Conservation (phyloP, 1,140 invertebrate genomes). For the Procambarus clarkii region DNA sequence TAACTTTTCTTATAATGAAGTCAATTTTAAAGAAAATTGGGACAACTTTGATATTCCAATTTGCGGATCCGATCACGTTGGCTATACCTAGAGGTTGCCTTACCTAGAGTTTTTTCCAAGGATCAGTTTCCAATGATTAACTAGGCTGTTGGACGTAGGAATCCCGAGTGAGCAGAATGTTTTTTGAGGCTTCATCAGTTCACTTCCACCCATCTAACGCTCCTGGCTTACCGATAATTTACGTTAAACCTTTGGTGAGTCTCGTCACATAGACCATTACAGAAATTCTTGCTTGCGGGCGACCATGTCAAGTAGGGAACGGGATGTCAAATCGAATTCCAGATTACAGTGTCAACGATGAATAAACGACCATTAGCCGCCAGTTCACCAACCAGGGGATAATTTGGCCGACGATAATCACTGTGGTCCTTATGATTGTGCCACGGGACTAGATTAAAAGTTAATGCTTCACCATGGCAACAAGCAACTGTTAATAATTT, state of each 20-base stretch:
- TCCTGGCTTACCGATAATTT: neutral
- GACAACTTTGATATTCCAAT: neutral
- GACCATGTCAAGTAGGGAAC: neutral
- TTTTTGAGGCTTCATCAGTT: neutral
- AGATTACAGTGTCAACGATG: conserved; percentile 14
- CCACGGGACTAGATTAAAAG: neutral
- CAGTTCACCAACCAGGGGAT: neutral
- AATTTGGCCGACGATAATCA: neutral
- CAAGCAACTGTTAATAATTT: neutral
- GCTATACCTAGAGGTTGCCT: neutral
- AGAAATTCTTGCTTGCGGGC: neutral
- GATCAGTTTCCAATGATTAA: too few species aligned
- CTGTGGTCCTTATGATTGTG: neutral
- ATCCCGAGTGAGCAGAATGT: too few species aligned
- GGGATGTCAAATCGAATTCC: conserved; percentile 10
- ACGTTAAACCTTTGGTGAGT: conserved; percentile 1
- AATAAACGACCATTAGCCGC: neutral
- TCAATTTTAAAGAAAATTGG: neutral
- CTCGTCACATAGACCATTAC: neutral
- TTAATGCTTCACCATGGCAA: neutral
- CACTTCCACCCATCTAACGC: neutral
- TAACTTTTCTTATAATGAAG: neutral
- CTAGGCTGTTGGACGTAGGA: too few species aligned
- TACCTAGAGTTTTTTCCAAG: neutral
- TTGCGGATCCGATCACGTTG: neutral